Evolutionary conservation across 2,888 invertebrate genomes (phyloP), one percentile per base, ranked within the genome.

Genomic region (Limnephilus auricula): DNA sequence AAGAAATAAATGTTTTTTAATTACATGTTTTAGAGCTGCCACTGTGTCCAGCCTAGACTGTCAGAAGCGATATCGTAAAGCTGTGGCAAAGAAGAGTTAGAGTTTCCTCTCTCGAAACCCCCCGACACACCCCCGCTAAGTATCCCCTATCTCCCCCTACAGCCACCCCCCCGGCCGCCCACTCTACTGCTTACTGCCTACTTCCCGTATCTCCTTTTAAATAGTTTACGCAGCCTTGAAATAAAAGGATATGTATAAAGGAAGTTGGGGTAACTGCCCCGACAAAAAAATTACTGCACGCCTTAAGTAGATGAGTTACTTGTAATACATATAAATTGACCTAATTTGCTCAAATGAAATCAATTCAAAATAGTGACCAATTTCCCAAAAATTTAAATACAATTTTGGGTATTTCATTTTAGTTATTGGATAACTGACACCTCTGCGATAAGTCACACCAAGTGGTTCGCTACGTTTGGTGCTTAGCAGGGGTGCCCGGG

Each of bases 1-100:
- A 15, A 15, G 1, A 45, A 15, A 15, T 45, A 15, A 15, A 34
- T 0, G 0, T 40, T 40, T n/a, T 40, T 40, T 12, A 40, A 80
- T 80, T 10, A 13, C 2, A 31, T 13, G 2, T 13, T 9, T 32
- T 13, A 82, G 31, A 31, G 32, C 82, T 82, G 34, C 82, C 82
- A 82, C 82, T 82, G 82, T 34, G 18, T 32, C 82, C 10, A 40
- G 40, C 13, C 40, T 12, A 1, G 40, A 32, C 45, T 87, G 78
- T 87, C 87, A 31, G 87, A 25, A 50, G 50, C 87, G 87, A 87
- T 87, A 87, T 78, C 32, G 87, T 87, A 32, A 87, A 87, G 87
- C 87, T 87, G 87, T 87, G 87, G 87, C 31, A 84, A 65, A 87
- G 50, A 85, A 87, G 87, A 87, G 87, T 87, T 87, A 31, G 31